Conservation (phyloP, 2,797 vertebrate genomes). For the Pteronotus mesoamericanus region DNA sequence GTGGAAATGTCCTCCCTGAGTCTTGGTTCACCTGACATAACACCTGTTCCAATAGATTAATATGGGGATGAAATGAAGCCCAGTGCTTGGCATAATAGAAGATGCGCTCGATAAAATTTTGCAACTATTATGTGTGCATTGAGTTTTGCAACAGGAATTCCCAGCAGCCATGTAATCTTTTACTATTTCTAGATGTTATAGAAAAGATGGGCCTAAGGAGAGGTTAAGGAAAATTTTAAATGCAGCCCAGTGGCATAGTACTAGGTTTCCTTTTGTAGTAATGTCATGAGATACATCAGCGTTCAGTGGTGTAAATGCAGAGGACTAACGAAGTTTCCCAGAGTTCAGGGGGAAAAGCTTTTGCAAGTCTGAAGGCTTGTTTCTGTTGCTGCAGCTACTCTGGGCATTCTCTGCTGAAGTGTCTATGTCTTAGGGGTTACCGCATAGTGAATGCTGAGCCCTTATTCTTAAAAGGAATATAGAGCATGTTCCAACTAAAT, state of each 20-base stretch:
- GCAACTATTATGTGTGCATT: neutral
- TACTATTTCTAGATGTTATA: neutral
- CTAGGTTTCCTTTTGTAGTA: neutral
- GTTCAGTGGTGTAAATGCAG: neutral
- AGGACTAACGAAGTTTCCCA: neutral
- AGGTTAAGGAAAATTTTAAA: neutral
- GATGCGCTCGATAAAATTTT: neutral
- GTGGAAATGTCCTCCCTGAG: neutral
- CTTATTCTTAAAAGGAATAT: neutral
- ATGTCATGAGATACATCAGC: neutral
- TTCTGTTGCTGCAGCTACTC: neutral
- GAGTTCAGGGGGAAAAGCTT: neutral
- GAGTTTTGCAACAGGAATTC: conserved; percentile 1
- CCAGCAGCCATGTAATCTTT: neutral
- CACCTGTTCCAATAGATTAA: neutral
- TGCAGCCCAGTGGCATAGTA: neutral
- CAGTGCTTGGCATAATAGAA: neutral
- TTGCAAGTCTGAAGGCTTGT: neutral
- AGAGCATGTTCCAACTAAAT: neutral
- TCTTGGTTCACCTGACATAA: neutral
- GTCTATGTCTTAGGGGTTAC: neutral
- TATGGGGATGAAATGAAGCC: neutral
- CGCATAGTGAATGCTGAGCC: neutral
- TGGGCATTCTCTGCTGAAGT: neutral
- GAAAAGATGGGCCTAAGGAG: neutral